Conservation (phyloP, 1,140 invertebrate genomes). For the Pissodes strobi region DNA sequence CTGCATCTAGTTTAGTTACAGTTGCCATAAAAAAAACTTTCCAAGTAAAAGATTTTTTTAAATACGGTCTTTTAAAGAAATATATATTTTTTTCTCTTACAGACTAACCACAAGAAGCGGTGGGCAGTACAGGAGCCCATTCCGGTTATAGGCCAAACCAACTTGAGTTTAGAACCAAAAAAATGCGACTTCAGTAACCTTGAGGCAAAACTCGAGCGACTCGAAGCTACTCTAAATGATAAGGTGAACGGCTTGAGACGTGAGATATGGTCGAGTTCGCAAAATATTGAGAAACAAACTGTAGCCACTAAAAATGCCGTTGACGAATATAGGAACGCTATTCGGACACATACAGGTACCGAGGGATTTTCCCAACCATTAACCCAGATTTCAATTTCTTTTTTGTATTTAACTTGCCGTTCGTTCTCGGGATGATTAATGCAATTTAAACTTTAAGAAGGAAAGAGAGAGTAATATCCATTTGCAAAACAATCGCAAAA, state of each 20-base stretch:
- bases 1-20: too few species aligned
- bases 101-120: background rate
- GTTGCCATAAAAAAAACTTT: background rate
- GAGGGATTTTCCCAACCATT: too few species aligned
- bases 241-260: background rate
- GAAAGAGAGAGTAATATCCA: too few species aligned
- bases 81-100: background rate
- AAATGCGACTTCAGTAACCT: background rate
- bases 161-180: background rate
- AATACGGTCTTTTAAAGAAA: background rate
- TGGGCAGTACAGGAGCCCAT: background rate
- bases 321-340: background rate
- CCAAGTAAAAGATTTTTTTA: background rate
- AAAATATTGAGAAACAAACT: background rate
- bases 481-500: too few species aligned
- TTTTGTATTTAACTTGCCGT: too few species aligned
- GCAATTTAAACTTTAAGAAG: too few species aligned
- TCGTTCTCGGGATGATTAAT: too few species aligned
- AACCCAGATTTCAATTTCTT: too few species aligned
- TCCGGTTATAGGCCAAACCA: background rate
- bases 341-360: background rate
- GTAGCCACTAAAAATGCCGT: background rate
- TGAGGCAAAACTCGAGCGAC: background rate
- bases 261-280: constrained; percentile 6
- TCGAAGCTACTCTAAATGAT: background rate